phyloP scores from a whole-genome alignment of 2,797 vertebrate species.

The Helostoma temminkii region DNA sequence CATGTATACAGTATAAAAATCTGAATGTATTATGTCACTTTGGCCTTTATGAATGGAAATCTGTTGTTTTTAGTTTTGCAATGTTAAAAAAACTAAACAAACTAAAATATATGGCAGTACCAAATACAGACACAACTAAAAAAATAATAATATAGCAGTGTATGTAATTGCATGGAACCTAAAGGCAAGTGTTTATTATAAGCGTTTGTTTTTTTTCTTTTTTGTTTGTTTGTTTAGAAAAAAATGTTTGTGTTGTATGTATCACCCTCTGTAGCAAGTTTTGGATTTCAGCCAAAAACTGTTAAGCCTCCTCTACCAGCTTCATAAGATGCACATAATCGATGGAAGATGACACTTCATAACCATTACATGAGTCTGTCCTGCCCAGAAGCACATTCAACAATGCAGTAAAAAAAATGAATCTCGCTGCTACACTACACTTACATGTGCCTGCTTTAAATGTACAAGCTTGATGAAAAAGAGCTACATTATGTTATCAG shows the following conservation, averaged over 20 bases:
- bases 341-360: slow-evolving; percentile 36
- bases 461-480: slow-evolving; percentile 35
- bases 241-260: slow-evolving; percentile 16
- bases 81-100: too few relatives aligned
- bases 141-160: slow-evolving; percentile 5
- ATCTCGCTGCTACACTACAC: slow-evolving; percentile 23
- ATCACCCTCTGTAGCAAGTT: background rate
- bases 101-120: too few relatives aligned
- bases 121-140: slow-evolving; percentile 22
- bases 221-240: too few relatives aligned
- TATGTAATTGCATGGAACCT: slow-evolving; percentile 1
- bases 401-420: background rate
- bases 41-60: too few relatives aligned
- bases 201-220: background rate
- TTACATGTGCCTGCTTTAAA: slow-evolving; percentile 21
- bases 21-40: too few relatives aligned
- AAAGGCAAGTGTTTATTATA: background rate
- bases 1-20: too few relatives aligned
- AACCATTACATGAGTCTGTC: slow-evolving; percentile 46
- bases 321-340: slow-evolving; percentile 61
- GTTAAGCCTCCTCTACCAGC: slow-evolving; percentile 29
- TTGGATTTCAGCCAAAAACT: slow-evolving; percentile 59
- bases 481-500: slow-evolving; percentile 26
- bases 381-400: slow-evolving; percentile 38
- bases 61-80: too few relatives aligned